These are phyloP conservation scores for Solenodon paradoxus DNA, from an alignment of 2,113 vertebrate genomes.

Conservation along the genomic window DNA sequence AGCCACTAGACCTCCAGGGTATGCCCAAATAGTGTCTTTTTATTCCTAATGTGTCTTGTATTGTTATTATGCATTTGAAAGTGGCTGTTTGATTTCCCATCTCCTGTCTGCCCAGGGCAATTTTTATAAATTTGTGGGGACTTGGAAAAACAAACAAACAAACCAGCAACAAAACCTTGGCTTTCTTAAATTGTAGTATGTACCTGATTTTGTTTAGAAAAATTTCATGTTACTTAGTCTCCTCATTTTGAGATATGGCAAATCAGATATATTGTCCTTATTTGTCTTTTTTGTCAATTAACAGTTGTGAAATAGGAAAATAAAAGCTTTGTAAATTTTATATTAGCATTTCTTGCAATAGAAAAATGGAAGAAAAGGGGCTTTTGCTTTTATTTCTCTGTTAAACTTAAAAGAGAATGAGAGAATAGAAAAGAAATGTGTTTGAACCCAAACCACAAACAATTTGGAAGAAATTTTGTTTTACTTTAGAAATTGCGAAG, in stretches of 20 bases:
- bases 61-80: background rate
- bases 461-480: background rate
- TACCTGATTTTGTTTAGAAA: conserved; percentile 13
- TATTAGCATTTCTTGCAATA: background rate
- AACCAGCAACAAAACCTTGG: background rate
- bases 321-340: background rate
- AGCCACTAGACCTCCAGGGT: no score
- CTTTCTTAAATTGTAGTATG: background rate
- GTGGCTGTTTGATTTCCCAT: background rate
- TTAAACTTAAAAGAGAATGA: background rate
- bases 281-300: background rate
- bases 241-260: background rate
- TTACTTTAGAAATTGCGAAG: conserved; percentile 13
- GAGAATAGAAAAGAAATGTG: background rate
- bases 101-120: background rate
- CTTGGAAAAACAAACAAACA: background rate
- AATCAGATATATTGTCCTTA: background rate
- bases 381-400: background rate
- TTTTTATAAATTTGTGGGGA: background rate
- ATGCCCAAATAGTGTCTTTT: conserved; percentile 5
- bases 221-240: background rate
- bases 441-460: background rate
- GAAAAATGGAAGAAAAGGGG: background rate
- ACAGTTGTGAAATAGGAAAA: conserved; percentile 31
- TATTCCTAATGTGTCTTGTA: background rate